A percentile compares a stretch with the other conserved stretches of the same genome.
Evolutionary conservation across 2,113 vertebrate species (phyloP).

Genomic region (Peromyscus leucopus): DNA sequence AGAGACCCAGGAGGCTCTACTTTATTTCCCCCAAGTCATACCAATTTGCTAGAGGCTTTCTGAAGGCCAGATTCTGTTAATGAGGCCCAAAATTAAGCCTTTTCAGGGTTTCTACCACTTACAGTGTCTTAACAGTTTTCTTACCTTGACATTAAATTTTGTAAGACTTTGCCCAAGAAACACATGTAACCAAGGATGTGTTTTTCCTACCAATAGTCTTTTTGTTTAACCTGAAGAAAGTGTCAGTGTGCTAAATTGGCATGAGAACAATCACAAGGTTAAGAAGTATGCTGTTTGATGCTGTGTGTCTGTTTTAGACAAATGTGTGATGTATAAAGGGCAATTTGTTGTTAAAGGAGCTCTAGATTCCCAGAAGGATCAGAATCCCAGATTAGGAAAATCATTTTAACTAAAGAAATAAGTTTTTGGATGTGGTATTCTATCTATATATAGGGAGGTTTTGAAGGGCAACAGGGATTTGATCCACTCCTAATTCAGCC

Average conservation of each 20-base stretch:
- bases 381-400: background rate
- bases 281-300: background rate
- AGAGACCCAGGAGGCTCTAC: background rate
- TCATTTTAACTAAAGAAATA: background rate
- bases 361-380: background rate
- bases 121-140: background rate
- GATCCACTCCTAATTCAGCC: background rate
- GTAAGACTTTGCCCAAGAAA: background rate
- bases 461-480: conserved; percentile 10
- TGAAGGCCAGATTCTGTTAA: background rate
- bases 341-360: conserved; percentile 5
- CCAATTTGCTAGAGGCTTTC: background rate
- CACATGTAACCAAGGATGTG: background rate
- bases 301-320: background rate
- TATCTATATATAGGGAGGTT: background rate
- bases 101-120: background rate
- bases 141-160: background rate
- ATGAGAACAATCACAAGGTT: background rate
- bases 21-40: background rate
- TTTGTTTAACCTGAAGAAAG: background rate
- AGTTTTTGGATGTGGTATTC: background rate
- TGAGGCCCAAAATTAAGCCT: background rate
- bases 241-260: background rate
- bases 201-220: background rate
- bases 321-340: background rate